Evolutionary conservation across 2,888 invertebrate species (phyloP).

Genomic region (Hyles lineata): DNA sequence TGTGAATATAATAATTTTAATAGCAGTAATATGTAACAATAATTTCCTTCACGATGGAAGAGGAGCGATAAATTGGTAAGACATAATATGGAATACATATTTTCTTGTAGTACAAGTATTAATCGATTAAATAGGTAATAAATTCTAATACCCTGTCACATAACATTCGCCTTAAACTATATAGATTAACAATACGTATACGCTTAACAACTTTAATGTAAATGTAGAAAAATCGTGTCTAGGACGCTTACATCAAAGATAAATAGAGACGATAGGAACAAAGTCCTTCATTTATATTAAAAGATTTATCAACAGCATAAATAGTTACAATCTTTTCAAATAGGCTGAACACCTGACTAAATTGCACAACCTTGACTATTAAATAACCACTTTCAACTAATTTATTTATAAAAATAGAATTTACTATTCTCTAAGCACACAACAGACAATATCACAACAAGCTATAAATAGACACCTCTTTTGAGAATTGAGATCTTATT

Average conservation of each 20-base stretch:
- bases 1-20: conserved; percentile 1
- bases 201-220: conserved; percentile 36
- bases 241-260: conserved; percentile 4
- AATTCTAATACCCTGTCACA: conserved; percentile 53
- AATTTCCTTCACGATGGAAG: conserved; percentile 29
- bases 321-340: conserved; percentile 10
- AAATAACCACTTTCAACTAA: conserved; percentile 27
- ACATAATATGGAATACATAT: conserved; percentile 14
- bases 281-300: neutral
- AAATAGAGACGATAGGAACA: conserved; percentile 9
- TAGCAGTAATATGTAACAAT: conserved; percentile 23
- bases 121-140: conserved; percentile 36
- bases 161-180: conserved; percentile 33
- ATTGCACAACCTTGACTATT: conserved; percentile 39
- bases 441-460: conserved; percentile 22
- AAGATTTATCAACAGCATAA: conserved; percentile 13
- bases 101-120: neutral
- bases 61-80: neutral
- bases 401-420: conserved; percentile 26
- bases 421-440: conserved; percentile 14
- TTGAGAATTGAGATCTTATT: conserved; percentile 72
- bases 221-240: conserved; percentile 23
- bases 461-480: conserved; percentile 41
- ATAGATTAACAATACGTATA: conserved; percentile 31
- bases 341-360: conserved; percentile 21